Base-by-base conservation (phyloP, 2,797 vertebrate genomes). In the Synanceia verrucosa region DNA sequence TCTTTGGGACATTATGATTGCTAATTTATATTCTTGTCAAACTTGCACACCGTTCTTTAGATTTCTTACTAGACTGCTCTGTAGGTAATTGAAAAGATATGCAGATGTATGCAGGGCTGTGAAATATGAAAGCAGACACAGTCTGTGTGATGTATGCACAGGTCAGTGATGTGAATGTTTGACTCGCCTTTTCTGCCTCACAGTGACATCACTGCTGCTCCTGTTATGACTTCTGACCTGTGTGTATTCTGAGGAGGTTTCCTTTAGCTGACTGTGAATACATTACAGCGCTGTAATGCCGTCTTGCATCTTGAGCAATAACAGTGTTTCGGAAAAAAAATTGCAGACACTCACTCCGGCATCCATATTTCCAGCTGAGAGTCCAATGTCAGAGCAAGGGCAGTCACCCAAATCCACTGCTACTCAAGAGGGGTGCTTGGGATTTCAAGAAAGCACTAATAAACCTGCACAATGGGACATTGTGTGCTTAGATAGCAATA, bases 401-500 rank as follows among this genome's bases (percentile, higher is more conserved):
- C 80, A 73, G 73, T 39, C 59, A 33, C 81, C 76, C 46, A 79
- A 83, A 83, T 74, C 71, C 84, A 75, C 60, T 34, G 74, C 78
- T 83, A 4, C 81, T 81, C 63, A 68, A 83, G 81, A 71, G 77
- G 73, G 74, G 82, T 83, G 68, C 87, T 86, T 64, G 53, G 85
- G 87, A 77, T 86, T 88, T 87, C 69, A 82, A 86, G 77, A 76
- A 80, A 79, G 75, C 52, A 37, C 81, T 84, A 87, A 85, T 83
- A 77, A 73, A 74, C 52, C 29, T 3, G 39, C 77, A 90, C 88
- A 89, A 87, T 76, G 61, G 85, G 72, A 83, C 78, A 82, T 50
- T 83, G 86, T 91, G 79, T 11, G 57, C 77, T 76, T 67, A 46
- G 83, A 82, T 58, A 64, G 83, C 79, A 76, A 61, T 52, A 71